Evolutionary conservation across 2,888 invertebrate genomes (phyloP).

Genomic region (Volucella inflata): DNA sequence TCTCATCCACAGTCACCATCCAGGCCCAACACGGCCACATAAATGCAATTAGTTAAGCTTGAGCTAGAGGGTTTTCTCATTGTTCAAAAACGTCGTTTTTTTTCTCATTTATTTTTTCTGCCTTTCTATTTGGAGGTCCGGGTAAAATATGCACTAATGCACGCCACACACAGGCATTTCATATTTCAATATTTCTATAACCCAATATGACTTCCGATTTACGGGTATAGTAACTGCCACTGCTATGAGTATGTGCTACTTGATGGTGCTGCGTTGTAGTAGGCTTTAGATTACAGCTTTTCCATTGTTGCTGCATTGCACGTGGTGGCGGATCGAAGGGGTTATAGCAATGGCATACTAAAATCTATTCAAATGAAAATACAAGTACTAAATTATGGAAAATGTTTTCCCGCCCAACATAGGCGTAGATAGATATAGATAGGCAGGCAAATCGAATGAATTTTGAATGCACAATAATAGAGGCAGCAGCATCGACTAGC

Average conservation of each 20-base stretch:
- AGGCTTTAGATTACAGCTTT: neutral
- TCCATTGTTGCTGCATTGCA: constrained; percentile 13
- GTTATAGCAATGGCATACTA: constrained; percentile 21
- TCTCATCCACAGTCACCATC: neutral
- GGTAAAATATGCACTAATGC: constrained; percentile 15
- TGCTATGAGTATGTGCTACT: neutral
- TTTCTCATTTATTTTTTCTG: constrained; percentile 18
- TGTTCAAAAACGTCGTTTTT: neutral
- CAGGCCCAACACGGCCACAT: neutral
- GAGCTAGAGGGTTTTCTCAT: constrained; percentile 6
- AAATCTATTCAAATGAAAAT: constrained; percentile 22
- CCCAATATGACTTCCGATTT: constrained; percentile 52
- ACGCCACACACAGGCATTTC: constrained; percentile 16
- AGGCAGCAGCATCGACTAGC: too few species aligned
- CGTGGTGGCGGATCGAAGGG: neutral
- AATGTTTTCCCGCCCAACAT: constrained; percentile 48
- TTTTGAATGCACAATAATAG: constrained; percentile 8
- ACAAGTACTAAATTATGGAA: constrained; percentile 42
- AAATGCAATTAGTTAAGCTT: constrained; percentile 33
- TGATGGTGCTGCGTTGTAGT: neutral
- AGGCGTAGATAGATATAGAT: constrained; percentile 11
- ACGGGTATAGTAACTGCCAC: neutral
- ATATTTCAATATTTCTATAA: constrained; percentile 7
- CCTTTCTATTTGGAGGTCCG: neutral
- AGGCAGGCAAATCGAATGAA: neutral